Conservation (phyloP, 2,797 vertebrate species). For the Sphenopsis melanotis region DNA sequence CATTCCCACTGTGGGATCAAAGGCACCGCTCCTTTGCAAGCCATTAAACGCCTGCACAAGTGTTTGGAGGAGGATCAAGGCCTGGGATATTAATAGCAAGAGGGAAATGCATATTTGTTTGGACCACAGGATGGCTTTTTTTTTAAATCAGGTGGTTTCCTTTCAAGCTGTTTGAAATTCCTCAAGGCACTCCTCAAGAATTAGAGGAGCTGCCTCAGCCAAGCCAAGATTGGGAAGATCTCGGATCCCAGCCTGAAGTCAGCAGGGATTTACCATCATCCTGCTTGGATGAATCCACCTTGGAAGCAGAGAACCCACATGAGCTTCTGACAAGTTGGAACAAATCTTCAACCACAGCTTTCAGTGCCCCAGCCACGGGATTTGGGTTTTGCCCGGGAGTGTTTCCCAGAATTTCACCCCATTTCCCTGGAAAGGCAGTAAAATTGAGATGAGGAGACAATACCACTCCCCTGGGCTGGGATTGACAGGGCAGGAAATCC, state of each 20-base stretch:
- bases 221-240: neutral
- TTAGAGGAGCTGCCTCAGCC: neutral
- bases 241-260: neutral
- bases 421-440: neutral
- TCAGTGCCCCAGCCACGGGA: rapidly evolving
- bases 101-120: neutral
- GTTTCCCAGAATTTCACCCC: neutral
- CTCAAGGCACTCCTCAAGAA: neutral
- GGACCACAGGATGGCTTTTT: neutral
- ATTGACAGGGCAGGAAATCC: neutral
- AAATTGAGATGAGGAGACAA: rapidly evolving
- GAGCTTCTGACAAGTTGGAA: neutral
- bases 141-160: neutral
- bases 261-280: rapidly evolving
- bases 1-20: neutral
- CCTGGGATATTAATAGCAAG: neutral
- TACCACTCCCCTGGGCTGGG: rapidly evolving
- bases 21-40: neutral
- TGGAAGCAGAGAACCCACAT: neutral
- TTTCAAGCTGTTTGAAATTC: neutral
- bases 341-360: neutral
- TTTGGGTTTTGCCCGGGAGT: neutral
- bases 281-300: neutral
- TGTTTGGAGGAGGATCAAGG: neutral
- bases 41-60: rapidly evolving